Conservation (phyloP, 2,113 vertebrate species). For the Strix aluco region DNA sequence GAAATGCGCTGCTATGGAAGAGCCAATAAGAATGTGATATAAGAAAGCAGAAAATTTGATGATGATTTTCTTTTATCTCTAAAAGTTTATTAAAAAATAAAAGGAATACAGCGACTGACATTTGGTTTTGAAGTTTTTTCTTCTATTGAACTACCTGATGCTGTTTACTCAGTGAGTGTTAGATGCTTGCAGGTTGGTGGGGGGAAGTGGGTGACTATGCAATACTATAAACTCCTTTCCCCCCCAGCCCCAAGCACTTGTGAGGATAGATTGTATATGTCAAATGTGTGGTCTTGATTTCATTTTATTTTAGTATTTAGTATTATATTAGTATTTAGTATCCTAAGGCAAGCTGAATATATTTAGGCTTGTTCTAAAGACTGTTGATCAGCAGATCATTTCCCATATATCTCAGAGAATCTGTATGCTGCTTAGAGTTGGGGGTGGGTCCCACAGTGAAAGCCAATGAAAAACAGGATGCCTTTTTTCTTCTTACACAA, state of each 20-base stretch:
- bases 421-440: not conserved
- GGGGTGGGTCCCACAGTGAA: not conserved
- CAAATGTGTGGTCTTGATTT: not conserved
- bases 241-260: rapidly evolving
- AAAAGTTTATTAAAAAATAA: not conserved
- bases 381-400: not conserved
- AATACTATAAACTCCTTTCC: not conserved
- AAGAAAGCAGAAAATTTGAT: not conserved
- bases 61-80: not conserved
- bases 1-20: not conserved
- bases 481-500: not conserved
- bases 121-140: not conserved
- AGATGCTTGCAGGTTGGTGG: not conserved
- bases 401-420: not conserved
- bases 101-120: not conserved
- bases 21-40: not conserved
- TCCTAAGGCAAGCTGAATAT: not conserved
- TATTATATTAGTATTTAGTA: not conserved
- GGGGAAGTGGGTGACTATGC: not conserved
- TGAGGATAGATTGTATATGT: not conserved
- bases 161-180: not conserved
- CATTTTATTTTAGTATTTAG: not conserved
- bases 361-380: not conserved
- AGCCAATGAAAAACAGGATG: not conserved
- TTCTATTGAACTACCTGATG: not conserved